Base-by-base conservation (phyloP, 1,140 invertebrate species). In the Brachionus plicatilis region DNA sequence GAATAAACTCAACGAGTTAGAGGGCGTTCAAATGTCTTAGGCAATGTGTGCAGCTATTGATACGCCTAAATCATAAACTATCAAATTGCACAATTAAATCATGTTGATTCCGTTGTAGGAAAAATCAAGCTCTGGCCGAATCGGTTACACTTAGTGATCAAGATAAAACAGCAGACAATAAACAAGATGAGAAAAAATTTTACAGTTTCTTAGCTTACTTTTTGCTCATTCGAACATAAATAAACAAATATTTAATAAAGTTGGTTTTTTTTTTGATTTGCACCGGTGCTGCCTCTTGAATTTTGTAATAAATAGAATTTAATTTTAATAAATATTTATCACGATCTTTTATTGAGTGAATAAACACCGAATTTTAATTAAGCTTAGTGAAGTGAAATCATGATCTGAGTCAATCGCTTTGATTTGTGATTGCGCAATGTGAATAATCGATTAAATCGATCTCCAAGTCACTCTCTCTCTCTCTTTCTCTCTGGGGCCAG, bases 241-340 rank as follows among this genome's bases (percentile, higher is more conserved):
- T 72, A 72, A 72, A 72, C 68, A 72, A 72, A 72, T 72, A 72
- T 72, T 72, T 72, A 72, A 72, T 72, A 43, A 72, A 72, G 41
- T 41, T 43, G 33, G n/a, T 3, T 72, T 43, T 72, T 45, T n/a
- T 47, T 72, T 41, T 43, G 29, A 43, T 41, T 72, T 72, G 68
- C 68, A 41, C 33, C 68, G 68, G 68, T 72, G 68, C 68, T 72
- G 41, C 33, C 68, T 41, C 29, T 72, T 72, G 41, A 72, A 72
- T 72, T 72, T 72, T 72, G 68, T 72, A 72, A 72, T 43, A 72
- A 72, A 72, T 41, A 72, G 7, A 68, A 68, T 68, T 68, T 68
- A 33, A 68, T 68, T 68, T 72, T 72, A 72, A 72, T 72, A 72
- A 72, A 72, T 72, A 72, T 72, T 72, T 72, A 72, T 72, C 68